Conservation (phyloP, 2,113 vertebrate genomes). For the Gila orcuttii region DNA sequence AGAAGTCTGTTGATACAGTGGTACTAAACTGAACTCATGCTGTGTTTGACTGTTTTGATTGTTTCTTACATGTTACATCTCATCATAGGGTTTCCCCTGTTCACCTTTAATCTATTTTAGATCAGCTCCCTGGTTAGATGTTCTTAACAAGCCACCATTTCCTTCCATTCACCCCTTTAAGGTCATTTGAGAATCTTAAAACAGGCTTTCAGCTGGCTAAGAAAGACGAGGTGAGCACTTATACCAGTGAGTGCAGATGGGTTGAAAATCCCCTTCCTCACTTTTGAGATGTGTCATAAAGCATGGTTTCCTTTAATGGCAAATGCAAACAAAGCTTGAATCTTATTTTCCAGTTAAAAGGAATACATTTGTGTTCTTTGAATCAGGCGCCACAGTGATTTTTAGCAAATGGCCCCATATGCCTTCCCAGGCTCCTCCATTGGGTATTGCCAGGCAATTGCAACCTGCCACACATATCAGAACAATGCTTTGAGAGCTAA, state of each 20-base stretch:
- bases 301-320: background rate
- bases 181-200: slow-evolving; percentile 2
- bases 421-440: slow-evolving; percentile 12
- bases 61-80: background rate
- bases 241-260: background rate
- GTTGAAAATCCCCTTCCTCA: background rate
- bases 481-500: slow-evolving; percentile 41
- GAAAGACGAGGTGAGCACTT: slow-evolving; percentile 1
- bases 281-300: slow-evolving; percentile 26
- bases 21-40: background rate
- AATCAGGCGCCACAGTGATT: slow-evolving; percentile 14
- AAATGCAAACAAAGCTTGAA: slow-evolving; percentile 14
- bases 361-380: slow-evolving; percentile 23
- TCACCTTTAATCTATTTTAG: slow-evolving; percentile 10
- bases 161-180: background rate
- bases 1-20: background rate
- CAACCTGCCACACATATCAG: slow-evolving; percentile 37
- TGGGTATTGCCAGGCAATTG: slow-evolving; percentile 43
- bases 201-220: background rate
- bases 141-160: background rate
- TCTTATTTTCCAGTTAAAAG: slow-evolving; percentile 38
- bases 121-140: background rate
- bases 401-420: slow-evolving; percentile 45
- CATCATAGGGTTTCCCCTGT: background rate
- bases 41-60: background rate